These are phyloP conservation scores for Eupeodes corollae DNA, from an alignment of 1,140 invertebrate species.

Conservation along the genomic window DNA sequence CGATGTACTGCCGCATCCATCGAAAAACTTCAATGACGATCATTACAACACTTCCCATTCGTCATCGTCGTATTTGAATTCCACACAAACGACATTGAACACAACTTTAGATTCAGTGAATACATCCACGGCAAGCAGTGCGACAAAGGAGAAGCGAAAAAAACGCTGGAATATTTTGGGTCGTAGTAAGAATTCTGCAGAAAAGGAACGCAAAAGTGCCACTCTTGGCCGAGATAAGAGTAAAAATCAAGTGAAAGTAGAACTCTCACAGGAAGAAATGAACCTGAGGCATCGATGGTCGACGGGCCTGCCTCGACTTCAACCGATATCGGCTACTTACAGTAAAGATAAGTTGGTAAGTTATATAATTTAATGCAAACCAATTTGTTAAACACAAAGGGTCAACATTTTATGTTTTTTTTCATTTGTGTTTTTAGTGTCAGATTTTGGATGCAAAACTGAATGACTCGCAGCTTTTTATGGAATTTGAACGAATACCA, in stretches of 20 bases:
- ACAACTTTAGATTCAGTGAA: conserved; percentile 13
- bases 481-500: conserved; percentile 78
- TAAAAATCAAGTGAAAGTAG: conserved; percentile 38
- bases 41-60: neutral
- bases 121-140: conserved; percentile 6
- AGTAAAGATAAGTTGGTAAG: conserved; percentile 65
- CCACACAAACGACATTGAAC: conserved; percentile 15
- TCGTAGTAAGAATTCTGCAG: conserved; percentile 42
- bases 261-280: conserved; percentile 39
- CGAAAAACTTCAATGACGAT: conserved; percentile 2
- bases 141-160: conserved; percentile 46
- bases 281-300: conserved; percentile 51
- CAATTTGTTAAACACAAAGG: too few species aligned
- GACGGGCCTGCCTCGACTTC: conserved; percentile 50
- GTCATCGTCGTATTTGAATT: neutral
- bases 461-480: conserved; percentile 66
- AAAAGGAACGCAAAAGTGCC: conserved; percentile 47
- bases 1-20: conserved; percentile 11
- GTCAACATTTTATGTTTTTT: neutral
- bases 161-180: conserved; percentile 51
- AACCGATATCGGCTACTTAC: conserved; percentile 55
- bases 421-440: conserved; percentile 47
- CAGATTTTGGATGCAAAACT: conserved; percentile 70
- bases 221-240: conserved; percentile 49
- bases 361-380: neutral